phyloP scores from a whole-genome alignment of 2,113 vertebrate species.

The Atractosteus spatula region DNA sequence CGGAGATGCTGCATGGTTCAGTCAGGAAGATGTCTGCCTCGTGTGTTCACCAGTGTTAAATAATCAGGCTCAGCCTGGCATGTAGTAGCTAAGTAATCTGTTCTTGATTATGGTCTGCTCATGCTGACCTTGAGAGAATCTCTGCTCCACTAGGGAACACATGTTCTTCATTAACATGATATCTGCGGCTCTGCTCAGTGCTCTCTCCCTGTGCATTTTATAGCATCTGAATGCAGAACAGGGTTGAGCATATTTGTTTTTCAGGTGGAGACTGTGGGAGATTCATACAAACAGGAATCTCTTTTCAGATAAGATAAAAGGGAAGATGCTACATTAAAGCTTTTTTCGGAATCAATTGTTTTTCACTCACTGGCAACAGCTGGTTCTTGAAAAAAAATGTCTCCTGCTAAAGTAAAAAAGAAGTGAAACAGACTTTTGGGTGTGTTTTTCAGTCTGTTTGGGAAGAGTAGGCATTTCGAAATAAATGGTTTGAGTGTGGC shows the following conservation, averaged over 20 bases:
- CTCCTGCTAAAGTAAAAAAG: no score
- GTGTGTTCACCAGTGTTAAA: constrained; percentile 19
- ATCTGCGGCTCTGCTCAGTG: background rate
- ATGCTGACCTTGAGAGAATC: constrained; percentile 10
- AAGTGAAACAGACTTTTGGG: no score
- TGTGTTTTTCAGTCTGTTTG: background rate
- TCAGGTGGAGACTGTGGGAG: background rate
- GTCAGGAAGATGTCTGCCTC: constrained; percentile 47
- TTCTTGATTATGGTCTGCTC: constrained; percentile 7
- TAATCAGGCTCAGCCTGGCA: background rate
- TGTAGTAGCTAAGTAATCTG: constrained; percentile 7
- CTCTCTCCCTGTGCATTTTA: background rate
- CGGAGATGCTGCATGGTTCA: constrained; percentile 45
- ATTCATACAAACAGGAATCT: background rate
- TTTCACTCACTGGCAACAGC: no score
- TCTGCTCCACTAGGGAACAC: background rate
- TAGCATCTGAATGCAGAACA: constrained; percentile 3
- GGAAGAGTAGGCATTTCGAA: background rate
- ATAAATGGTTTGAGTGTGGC: no score
- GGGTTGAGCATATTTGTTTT: background rate
- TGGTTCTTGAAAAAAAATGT: no score
- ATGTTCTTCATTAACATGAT: constrained; percentile 11
- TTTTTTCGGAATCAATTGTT: no score
- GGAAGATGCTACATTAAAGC: no score
- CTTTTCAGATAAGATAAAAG: no score